Percentiles rank a stretch among this genome's conserved stretches.
phyloP scores from a whole-genome alignment of 2,113 vertebrate species.

The Corythornis vintsioides region DNA sequence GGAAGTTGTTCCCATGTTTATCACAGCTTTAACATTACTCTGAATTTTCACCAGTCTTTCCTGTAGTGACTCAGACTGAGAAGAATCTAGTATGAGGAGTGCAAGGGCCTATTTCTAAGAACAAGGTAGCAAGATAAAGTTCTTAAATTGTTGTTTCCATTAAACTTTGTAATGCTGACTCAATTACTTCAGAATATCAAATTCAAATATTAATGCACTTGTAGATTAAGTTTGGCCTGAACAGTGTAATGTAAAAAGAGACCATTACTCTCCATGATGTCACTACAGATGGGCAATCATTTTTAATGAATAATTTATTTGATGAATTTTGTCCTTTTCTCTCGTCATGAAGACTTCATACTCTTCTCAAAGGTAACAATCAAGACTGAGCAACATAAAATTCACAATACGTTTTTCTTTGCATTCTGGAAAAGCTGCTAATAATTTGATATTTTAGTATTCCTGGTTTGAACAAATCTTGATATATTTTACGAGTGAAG shows the following conservation, averaged over 20 bases:
- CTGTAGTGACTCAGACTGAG: not conserved
- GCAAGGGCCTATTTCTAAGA: not conserved
- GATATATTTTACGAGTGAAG: not conserved
- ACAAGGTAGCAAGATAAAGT: not conserved
- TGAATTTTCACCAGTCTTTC: not conserved
- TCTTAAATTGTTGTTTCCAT: not conserved
- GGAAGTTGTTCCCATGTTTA: not conserved
- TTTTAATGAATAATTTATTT: slow-evolving; percentile 25
- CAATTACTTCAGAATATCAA: slow-evolving; percentile 12
- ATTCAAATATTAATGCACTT: slow-evolving; percentile 27
- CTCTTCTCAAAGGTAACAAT: not conserved
- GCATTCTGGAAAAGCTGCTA: not conserved
- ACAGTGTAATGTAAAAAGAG: not conserved
- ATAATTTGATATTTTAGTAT: not conserved
- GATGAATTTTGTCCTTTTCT: not conserved
- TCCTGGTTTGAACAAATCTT: not conserved
- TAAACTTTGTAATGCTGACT: not conserved
- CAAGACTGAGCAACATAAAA: not conserved
- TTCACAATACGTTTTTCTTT: not conserved
- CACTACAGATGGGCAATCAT: not conserved
- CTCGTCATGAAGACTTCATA: not conserved
- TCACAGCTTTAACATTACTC: not conserved
- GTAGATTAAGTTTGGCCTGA: not conserved
- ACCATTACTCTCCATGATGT: not conserved
- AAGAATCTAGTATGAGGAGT: not conserved